Percentiles rank a stretch among this genome's conserved stretches.
phyloP scores from a whole-genome alignment of 2,113 vertebrate genomes.

The Cephalopholis sonnerati region DNA sequence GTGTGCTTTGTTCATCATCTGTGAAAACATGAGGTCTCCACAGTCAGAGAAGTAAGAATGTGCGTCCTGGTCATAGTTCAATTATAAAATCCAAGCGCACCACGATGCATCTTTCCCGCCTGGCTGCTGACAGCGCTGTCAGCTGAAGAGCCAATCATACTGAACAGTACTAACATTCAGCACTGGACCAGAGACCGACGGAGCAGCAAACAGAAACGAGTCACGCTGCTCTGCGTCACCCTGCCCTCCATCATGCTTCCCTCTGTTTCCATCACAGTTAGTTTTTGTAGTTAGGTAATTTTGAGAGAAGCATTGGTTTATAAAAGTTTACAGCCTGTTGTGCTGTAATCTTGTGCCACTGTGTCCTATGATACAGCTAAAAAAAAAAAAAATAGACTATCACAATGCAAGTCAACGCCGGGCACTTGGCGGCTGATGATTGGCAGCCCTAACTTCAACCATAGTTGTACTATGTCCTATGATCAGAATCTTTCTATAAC shows the following conservation, averaged over 20 bases:
- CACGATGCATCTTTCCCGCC: not conserved
- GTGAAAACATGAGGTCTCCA: not conserved
- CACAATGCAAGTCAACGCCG: too few relatives aligned
- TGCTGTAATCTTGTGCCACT: not conserved
- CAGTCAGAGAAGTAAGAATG: not conserved
- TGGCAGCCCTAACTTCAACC: not conserved
- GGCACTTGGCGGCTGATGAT: not conserved
- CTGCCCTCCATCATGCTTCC: not conserved
- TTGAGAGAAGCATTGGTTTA: not conserved
- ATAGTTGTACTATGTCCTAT: not conserved
- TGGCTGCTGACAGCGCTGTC: constrained; percentile 8
- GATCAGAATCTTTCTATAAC: not conserved
- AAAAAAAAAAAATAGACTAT: too few relatives aligned
- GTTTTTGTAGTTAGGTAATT: not conserved
- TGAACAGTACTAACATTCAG: not conserved
- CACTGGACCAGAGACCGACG: not conserved
- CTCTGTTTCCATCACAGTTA: constrained; percentile 8
- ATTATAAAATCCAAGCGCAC: not conserved
- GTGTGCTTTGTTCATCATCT: not conserved
- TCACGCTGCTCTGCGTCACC: not conserved
- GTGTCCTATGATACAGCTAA: not conserved
- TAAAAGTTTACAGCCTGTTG: not conserved
- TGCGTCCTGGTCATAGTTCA: not conserved
- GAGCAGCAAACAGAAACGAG: not conserved
- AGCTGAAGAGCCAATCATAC: constrained; percentile 10